Evolutionary conservation across 2,113 vertebrate species (phyloP).

Genomic region (Fregata magnificens): DNA sequence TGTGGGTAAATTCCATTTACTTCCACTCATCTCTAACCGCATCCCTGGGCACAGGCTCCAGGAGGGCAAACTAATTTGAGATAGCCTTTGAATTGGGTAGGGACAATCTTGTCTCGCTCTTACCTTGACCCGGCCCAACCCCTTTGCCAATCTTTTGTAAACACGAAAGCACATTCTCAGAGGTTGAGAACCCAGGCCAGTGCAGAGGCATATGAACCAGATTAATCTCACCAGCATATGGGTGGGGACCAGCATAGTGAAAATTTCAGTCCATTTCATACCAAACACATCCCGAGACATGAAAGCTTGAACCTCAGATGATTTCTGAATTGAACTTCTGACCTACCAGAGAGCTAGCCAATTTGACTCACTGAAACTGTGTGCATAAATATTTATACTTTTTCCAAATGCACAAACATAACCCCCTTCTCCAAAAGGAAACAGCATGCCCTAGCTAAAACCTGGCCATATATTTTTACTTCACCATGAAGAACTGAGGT

Average conservation of each 20-base stretch:
- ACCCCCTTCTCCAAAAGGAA: not conserved
- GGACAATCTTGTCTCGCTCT: not conserved
- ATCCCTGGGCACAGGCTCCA: not conserved
- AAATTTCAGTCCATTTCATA: not conserved
- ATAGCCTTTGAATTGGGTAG: not conserved
- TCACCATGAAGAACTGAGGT: not conserved
- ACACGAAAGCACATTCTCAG: not conserved
- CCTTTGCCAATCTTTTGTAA: not conserved
- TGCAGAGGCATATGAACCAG: not conserved
- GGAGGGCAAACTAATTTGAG: not conserved
- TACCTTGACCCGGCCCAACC: not conserved
- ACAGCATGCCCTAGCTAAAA: not conserved
- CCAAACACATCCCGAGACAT: not conserved
- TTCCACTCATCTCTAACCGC: not conserved
- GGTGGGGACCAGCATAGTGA: not conserved
- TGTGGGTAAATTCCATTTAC: not conserved
- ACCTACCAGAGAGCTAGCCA: not conserved
- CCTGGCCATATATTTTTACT: not conserved
- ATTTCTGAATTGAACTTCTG: not conserved
- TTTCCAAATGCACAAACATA: not conserved
- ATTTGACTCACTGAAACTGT: not conserved
- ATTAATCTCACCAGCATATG: not conserved
- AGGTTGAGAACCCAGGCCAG: not conserved
- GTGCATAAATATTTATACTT: not conserved
- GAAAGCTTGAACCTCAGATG: not conserved